Evolutionary conservation across 2,797 vertebrate species (phyloP).

Genomic region (Acanthornis magna): DNA sequence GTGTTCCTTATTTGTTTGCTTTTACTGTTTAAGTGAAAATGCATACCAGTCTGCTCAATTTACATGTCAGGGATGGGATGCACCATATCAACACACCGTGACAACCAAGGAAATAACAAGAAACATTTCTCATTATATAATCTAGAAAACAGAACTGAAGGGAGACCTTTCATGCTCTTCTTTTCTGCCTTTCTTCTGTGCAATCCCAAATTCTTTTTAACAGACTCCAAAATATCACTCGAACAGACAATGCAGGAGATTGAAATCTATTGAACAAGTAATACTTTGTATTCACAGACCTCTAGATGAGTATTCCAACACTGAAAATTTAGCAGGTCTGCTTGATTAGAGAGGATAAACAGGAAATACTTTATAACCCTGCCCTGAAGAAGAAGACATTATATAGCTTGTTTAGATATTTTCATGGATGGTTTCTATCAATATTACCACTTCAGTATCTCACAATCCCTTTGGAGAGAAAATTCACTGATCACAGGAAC

Average conservation of each 20-base stretch:
- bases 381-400: not conserved
- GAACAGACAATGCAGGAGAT: not conserved
- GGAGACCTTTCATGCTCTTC: not conserved
- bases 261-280: constrained; percentile 54
- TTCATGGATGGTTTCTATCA: not conserved
- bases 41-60: not conserved
- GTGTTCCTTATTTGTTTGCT: not conserved
- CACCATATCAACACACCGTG: not conserved
- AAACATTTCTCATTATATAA: not conserved
- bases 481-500: not conserved
- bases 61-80: not conserved
- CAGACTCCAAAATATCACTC: constrained; percentile 20
- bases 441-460: not conserved
- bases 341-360: not conserved
- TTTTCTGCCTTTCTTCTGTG: constrained; percentile 18
- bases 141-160: constrained; percentile 10
- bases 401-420: not conserved
- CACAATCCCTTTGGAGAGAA: not conserved
- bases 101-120: not conserved
- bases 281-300: constrained; percentile 18
- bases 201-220: constrained; percentile 32
- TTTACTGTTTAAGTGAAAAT: not conserved
- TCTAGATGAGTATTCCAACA: not conserved
- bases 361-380: not conserved
- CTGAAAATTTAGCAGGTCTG: not conserved